phyloP scores from a whole-genome alignment of 1,140 invertebrate species.

The Trichonephila inaurata region DNA sequence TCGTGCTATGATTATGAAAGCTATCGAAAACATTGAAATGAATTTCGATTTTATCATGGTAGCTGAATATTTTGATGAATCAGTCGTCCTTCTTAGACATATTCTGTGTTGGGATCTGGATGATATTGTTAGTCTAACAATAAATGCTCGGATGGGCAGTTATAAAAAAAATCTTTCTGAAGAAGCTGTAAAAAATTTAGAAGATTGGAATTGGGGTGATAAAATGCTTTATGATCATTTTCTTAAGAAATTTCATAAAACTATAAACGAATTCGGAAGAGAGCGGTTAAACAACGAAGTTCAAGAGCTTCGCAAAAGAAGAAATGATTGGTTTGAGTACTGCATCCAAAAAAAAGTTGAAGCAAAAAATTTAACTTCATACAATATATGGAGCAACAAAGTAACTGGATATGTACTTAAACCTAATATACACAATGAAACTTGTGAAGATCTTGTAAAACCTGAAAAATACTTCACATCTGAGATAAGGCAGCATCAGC shows the following conservation, averaged over 20 bases:
- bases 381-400: slow-evolving; percentile 73
- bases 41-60: slow-evolving; percentile 83
- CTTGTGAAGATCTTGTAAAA: slow-evolving; percentile 75
- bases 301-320: slow-evolving; percentile 62
- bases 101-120: slow-evolving; percentile 82
- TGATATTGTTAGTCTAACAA: slow-evolving; percentile 81
- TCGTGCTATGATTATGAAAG: slow-evolving; percentile 71
- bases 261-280: slow-evolving; percentile 71
- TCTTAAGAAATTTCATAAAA: slow-evolving; percentile 72
- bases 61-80: slow-evolving; percentile 83
- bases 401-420: slow-evolving; percentile 73
- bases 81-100: slow-evolving; percentile 82
- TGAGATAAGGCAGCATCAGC: slow-evolving; percentile 74
- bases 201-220: slow-evolving; percentile 77
- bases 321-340: slow-evolving; percentile 70
- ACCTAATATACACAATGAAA: slow-evolving; percentile 50
- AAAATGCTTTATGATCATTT: slow-evolving; percentile 77
- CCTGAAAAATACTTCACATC: slow-evolving; percentile 76
- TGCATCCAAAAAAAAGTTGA: slow-evolving; percentile 75
- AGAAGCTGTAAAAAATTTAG: slow-evolving; percentile 58
- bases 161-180: slow-evolving; percentile 73
- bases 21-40: slow-evolving; percentile 80
- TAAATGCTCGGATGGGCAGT: slow-evolving; percentile 79
- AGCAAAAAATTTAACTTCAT: slow-evolving; percentile 61
- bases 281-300: slow-evolving; percentile 75